A percentile compares a stretch with the other conserved stretches of the same genome.
Evolutionary conservation across 64 coral and sea anemone species (phyloP).

Genomic region (Actinia tenebrosa): DNA sequence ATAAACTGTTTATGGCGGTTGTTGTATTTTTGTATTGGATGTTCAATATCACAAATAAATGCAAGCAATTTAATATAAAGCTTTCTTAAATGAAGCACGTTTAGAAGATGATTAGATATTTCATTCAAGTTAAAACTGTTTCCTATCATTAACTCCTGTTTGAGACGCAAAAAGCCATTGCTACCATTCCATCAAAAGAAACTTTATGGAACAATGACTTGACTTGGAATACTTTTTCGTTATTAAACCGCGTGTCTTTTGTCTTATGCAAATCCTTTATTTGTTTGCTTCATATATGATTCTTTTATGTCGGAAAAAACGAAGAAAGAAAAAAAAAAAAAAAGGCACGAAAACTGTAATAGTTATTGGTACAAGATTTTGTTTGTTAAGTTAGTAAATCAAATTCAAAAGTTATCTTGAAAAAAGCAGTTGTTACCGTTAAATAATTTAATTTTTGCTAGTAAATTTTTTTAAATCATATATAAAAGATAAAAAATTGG

Average conservation of each 20-base stretch:
- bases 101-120: slow-evolving; percentile 2
- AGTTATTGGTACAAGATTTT: too few relatives aligned
- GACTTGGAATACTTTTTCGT: background rate
- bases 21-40: background rate
- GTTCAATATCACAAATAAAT: background rate
- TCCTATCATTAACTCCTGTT: slow-evolving; percentile 6
- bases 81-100: background rate
- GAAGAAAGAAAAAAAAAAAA: background rate
- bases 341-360: background rate
- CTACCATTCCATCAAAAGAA: background rate
- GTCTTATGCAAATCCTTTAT: background rate
- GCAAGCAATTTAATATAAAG: background rate
- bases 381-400: background rate
- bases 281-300: background rate
- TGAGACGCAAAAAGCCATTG: background rate
- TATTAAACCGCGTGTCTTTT: background rate
- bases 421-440: background rate
- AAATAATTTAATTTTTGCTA: background rate
- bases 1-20: background rate
- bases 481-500: background rate
- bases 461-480: background rate
- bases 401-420: background rate
- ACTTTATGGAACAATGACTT: background rate
- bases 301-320: background rate
- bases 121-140: background rate